These are phyloP conservation scores for Coregonus suidteri DNA, from an alignment of 2,797 vertebrate genomes.

Conservation along the genomic window DNA sequence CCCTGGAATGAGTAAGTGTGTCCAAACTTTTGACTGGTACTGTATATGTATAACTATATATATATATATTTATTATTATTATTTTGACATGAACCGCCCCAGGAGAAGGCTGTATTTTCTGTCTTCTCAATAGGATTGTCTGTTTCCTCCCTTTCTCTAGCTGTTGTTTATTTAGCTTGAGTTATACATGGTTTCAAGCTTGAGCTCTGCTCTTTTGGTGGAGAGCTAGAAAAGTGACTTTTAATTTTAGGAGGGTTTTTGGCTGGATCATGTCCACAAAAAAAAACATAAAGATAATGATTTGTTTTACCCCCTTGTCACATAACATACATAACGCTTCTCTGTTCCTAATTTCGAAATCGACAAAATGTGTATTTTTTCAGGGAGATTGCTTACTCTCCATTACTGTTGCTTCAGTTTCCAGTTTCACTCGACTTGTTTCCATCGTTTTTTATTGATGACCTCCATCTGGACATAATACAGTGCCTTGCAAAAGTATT, in stretches of 20 bases:
- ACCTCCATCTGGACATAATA: not conserved
- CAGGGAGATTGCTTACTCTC: not conserved
- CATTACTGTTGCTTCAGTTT: not conserved
- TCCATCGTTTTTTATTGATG: not conserved
- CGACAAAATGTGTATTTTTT: not conserved
- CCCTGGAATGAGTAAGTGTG: no score
- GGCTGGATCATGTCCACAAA: not conserved
- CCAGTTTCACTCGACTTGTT: not conserved
- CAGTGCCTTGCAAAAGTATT: no score
- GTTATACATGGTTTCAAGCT: constrained; percentile 33
- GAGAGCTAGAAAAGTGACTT: no score
- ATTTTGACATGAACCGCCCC: not conserved
- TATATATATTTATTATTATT: not conserved
- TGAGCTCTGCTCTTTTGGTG: constrained; percentile 13
- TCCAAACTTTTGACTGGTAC: no score
- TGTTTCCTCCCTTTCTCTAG: constrained; percentile 20
- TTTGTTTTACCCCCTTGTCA: not conserved
- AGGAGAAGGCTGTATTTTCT: not conserved
- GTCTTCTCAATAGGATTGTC: not conserved
- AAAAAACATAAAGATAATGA: not conserved
- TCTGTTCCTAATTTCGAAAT: not conserved
- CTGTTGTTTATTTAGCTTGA: constrained; percentile 55
- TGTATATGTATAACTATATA: no score
- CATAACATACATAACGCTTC: not conserved
- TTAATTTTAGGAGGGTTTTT: not conserved